Base-by-base conservation (phyloP, 2,797 vertebrate species). In the Naso thynnoides region DNA sequence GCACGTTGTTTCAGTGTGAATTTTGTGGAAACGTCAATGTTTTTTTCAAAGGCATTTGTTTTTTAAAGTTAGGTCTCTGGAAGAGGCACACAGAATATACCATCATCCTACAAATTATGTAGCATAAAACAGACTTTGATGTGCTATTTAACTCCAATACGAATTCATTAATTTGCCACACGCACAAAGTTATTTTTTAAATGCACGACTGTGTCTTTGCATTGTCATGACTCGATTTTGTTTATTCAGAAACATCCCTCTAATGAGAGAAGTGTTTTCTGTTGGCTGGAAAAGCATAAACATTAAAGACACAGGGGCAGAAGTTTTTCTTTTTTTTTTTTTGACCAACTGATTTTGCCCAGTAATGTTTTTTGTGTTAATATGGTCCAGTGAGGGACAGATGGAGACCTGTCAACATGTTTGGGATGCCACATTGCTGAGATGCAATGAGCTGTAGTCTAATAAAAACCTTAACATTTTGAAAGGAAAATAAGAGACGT, bases 211-310 rank as follows among this genome's bases (percentile, higher is more conserved):
- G 2, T 15, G 57, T 62, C 15, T 33, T 33, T 1, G 8, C 33
- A 9, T 1, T 3, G 33, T 33, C 33, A 33, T 33, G 33, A 33
- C 33, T 33, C 8, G 33, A 33, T 33, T 33, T 8, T 7, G 2
- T 64, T 23, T 48, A 7, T 53, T 75, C 49, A 68, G 18, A 48
- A 38, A 62, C 26, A 16, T 62, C 14, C 21, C 27, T 64, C 16
- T 18, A 0, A 0, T 55, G 36, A 77, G 49, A 57, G 21, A 63
- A 72, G 23, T 10, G 15, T 42, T 65, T 56, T 60, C 42, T 53
- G 47, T 79, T 57, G 57, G 72, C 74, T 58, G 58, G 38, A 75
- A 54, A 86, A 81, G 81, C 62, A 87, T 58, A 80, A 75, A 69
- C 36, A 61, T 6, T 16, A n/a, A 45, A 33, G 39, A 69, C 26